These are phyloP conservation scores for Sibirionetta formosa DNA, from an alignment of 2,797 vertebrate genomes.

Conservation along the genomic window DNA sequence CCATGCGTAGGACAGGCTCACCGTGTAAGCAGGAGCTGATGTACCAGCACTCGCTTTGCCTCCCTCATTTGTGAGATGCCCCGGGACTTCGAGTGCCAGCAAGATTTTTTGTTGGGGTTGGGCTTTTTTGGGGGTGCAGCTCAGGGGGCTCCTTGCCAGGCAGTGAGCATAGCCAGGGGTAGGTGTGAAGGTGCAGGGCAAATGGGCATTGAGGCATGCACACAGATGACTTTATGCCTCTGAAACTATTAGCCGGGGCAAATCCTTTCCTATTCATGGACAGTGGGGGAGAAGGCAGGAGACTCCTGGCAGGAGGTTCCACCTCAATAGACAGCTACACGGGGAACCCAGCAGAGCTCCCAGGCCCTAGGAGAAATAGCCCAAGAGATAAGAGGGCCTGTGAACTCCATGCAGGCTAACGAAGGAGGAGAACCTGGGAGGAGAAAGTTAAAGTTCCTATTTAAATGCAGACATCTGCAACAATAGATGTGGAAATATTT, in stretches of 20 bases:
- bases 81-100: background rate
- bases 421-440: background rate
- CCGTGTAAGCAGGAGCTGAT: background rate
- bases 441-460: background rate
- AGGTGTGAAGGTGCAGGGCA: background rate
- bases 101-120: background rate
- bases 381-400: background rate
- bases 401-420: background rate
- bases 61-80: background rate
- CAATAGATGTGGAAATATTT: background rate
- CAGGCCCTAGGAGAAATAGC: background rate
- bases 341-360: rapidly evolving
- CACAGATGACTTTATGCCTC: background rate
- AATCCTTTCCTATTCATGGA: background rate
- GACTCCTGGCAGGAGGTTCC: no score
- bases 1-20: background rate
- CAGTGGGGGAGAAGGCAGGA: background rate
- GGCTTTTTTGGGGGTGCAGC: background rate
- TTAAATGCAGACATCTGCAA: constrained; percentile 35
- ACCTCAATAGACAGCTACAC: background rate
- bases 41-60: background rate
- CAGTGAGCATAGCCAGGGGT: background rate
- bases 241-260: background rate
- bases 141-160: background rate
- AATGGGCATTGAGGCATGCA: background rate